Percentiles rank a stretch among this genome's conserved stretches.
Conservation (phyloP, 2,797 vertebrate species). For the Hyperoplus immaculatus region DNA sequence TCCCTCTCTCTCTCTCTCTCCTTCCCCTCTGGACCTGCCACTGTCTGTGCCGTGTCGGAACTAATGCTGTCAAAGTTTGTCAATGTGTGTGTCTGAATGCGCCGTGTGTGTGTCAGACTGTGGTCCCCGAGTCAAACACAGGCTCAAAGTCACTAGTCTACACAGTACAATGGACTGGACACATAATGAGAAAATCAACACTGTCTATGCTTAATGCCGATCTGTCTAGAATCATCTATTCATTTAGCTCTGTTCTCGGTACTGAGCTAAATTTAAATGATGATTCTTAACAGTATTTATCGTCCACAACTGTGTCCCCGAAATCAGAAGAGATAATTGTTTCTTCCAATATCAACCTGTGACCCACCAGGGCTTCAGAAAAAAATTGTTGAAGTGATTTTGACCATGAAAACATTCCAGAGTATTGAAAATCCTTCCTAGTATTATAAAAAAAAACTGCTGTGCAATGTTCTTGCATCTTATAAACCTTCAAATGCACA, state of each 20-base stretch:
- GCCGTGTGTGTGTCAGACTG: slow-evolving; percentile 21
- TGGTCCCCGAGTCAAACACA: not conserved
- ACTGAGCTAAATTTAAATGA: not conserved
- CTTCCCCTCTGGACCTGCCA: slow-evolving; percentile 17
- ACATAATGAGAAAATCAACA: not conserved
- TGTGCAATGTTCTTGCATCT: not conserved
- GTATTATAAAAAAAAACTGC: not conserved
- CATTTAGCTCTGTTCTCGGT: not conserved
- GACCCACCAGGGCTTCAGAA: not conserved
- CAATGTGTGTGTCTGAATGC: slow-evolving; percentile 30
- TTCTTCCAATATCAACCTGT: not conserved
- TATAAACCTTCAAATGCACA: not conserved
- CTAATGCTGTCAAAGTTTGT: slow-evolving; percentile 36
- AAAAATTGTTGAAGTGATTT: not conserved
- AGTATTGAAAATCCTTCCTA: not conserved
- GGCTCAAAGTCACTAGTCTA: slow-evolving; percentile 14
- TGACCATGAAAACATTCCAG: not conserved
- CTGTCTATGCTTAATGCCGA: slow-evolving; percentile 1
- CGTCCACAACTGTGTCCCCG: too few relatives aligned
- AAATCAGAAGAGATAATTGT: too few relatives aligned
- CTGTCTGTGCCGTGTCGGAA: slow-evolving; percentile 25
- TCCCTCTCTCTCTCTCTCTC: too few relatives aligned
- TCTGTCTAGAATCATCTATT: not conserved
- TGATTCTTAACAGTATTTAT: too few relatives aligned
- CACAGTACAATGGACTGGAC: slow-evolving; percentile 37